Evolutionary conservation across 2,113 vertebrate genomes (phyloP).

Genomic region (Chloropsis hardwickii): DNA sequence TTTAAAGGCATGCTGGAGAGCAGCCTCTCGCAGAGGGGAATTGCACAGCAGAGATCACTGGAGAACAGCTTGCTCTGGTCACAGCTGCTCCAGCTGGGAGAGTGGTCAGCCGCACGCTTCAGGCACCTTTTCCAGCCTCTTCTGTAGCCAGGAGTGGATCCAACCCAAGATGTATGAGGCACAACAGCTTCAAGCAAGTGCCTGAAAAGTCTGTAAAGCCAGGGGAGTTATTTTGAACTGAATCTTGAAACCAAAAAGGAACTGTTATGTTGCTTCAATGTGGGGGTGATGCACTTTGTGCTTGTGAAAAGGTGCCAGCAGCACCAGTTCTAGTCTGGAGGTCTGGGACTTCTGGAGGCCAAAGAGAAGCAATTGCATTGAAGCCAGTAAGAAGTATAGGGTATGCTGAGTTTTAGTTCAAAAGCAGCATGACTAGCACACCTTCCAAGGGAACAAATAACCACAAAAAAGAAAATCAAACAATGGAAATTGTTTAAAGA

Average conservation of each 20-base stretch:
- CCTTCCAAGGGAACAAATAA: conserved; percentile 59
- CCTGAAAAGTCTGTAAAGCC: background rate
- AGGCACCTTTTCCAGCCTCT: background rate
- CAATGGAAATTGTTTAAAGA: conserved; percentile 52
- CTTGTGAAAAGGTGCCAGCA: conserved; percentile 1
- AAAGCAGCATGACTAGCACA: conserved; percentile 56
- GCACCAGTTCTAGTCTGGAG: background rate
- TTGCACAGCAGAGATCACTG: background rate
- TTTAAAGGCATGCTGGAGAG: background rate
- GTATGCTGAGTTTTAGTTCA: conserved; percentile 53
- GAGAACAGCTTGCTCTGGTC: background rate
- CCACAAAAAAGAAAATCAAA: conserved; percentile 59
- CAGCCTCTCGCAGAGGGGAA: background rate
- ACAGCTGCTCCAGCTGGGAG: background rate
- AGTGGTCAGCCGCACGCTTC: background rate
- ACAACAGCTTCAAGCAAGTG: background rate
- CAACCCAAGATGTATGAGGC: background rate
- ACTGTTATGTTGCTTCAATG: background rate
- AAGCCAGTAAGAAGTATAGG: conserved; percentile 46
- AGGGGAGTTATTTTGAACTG: background rate
- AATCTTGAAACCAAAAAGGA: conserved; percentile 8
- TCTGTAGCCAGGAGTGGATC: background rate
- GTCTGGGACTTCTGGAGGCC: conserved; percentile 44
- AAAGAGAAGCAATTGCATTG: conserved; percentile 24
- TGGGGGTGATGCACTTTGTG: background rate